Evolutionary conservation across 2,888 invertebrate species (phyloP).

Genomic region (Pollenia amentaria): DNA sequence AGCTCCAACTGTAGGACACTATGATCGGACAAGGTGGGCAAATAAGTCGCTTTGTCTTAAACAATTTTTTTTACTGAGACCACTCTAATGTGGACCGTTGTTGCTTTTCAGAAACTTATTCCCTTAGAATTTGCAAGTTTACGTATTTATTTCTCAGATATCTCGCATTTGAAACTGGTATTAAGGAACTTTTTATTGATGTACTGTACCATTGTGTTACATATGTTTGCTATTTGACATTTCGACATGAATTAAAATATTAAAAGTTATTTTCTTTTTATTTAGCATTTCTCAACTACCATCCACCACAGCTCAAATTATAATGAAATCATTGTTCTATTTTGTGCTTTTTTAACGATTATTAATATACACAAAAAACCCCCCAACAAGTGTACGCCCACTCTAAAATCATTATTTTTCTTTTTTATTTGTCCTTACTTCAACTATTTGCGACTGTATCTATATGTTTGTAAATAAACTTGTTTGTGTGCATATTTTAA

Average conservation of each 20-base stretch:
- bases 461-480: not conserved
- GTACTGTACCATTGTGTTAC: not conserved
- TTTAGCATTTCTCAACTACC: not conserved
- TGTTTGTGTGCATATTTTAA: constrained; percentile 25
- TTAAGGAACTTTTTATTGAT: not conserved
- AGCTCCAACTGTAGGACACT: too few relatives aligned
- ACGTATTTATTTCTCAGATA: too few relatives aligned
- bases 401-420: not conserved
- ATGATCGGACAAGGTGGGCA: too few relatives aligned
- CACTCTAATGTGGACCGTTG: too few relatives aligned
- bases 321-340: constrained; percentile 33
- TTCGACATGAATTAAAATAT: not conserved
- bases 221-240: not conserved
- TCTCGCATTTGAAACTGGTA: not conserved
- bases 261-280: not conserved
- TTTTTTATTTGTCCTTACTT: not conserved
- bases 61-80: too few relatives aligned
- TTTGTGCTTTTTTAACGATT: not conserved
- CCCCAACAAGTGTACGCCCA: not conserved
- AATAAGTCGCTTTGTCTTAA: too few relatives aligned
- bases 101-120: too few relatives aligned
- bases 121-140: too few relatives aligned
- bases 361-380: constrained; percentile 3
- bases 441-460: not conserved
- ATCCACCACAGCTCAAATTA: not conserved